Conservation (phyloP, 2,797 vertebrate genomes). For the Ispidina lecontei region DNA sequence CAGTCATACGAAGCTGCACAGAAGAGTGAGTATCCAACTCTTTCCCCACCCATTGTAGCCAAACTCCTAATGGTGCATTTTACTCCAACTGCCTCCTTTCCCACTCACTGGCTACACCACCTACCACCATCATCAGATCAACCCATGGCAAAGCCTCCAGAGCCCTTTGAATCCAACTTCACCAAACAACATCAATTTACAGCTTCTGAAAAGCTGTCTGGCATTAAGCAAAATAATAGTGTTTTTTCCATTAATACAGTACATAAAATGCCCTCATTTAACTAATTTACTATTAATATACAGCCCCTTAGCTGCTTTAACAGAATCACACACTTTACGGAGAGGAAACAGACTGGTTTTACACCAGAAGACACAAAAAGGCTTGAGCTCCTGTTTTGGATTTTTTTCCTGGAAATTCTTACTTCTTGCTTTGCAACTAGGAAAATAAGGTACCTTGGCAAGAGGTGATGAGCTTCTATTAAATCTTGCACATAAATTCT, state of each 20-base stretch:
- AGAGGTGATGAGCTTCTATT: background rate
- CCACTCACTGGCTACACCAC: background rate
- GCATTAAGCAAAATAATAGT: background rate
- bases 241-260: background rate
- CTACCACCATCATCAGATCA: accelerated
- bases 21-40: background rate
- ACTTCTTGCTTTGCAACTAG: background rate
- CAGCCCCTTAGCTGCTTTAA: background rate
- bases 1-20: accelerated
- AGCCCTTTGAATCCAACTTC: background rate
- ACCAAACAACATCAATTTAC: accelerated
- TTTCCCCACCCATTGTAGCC: background rate
- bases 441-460: background rate
- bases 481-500: background rate
- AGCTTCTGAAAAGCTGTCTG: background rate
- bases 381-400: background rate
- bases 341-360: background rate
- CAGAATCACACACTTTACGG: background rate
- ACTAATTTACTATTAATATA: background rate
- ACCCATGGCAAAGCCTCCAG: background rate
- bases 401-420: background rate
- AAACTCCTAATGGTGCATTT: background rate
- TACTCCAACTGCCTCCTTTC: background rate
- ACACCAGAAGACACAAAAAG: background rate
- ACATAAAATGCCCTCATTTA: background rate